Conservation (phyloP, 2,113 vertebrate species). For the Equus quagga region DNA sequence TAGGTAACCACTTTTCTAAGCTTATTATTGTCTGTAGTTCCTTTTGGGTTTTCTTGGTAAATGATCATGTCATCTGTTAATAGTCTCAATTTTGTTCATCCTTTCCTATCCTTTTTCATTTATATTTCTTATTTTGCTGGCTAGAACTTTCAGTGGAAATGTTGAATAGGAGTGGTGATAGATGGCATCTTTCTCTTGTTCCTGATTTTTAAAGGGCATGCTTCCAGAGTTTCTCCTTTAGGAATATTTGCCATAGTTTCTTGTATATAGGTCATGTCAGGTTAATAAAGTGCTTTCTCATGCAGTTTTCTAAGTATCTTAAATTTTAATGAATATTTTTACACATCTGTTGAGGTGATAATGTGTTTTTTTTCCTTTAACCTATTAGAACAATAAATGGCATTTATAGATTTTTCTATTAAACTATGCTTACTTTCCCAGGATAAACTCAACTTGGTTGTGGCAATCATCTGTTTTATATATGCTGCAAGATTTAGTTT, state of each 20-base stretch:
- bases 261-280: neutral
- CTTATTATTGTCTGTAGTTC: neutral
- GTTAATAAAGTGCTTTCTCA: neutral
- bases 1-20: neutral
- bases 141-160: neutral
- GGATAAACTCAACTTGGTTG: neutral
- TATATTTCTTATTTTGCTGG: neutral
- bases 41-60: neutral
- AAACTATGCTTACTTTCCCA: neutral
- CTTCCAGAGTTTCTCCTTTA: neutral
- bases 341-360: neutral
- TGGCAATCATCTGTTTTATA: neutral
- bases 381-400: conserved; percentile 12
- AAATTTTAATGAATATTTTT: neutral
- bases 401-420: conserved; percentile 16
- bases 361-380: neutral
- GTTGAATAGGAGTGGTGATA: neutral
- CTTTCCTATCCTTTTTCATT: neutral
- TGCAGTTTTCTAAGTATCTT: neutral
- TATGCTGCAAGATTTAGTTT: neutral
- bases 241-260: neutral
- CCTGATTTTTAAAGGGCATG: neutral
- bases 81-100: neutral
- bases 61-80: neutral
- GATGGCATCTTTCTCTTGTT: neutral